phyloP scores from a whole-genome alignment of 64 coral and sea anemone genomes.

The Trachythela sp. region DNA sequence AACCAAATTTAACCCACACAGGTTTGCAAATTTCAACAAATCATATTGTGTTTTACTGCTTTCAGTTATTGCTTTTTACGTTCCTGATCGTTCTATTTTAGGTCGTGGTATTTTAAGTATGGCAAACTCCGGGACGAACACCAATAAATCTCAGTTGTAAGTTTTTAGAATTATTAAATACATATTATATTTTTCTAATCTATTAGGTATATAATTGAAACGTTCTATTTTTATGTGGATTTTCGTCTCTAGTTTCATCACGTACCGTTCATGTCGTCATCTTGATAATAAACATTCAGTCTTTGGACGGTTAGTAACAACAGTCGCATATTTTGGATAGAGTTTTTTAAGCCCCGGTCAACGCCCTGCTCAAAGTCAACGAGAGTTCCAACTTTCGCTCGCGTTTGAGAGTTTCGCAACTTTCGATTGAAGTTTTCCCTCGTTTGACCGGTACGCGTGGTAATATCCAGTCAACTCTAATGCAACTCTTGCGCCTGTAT shows the following conservation, averaged over 20 bases:
- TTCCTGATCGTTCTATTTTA: not conserved
- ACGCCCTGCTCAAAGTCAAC: too few relatives aligned
- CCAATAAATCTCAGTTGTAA: constrained; percentile 87
- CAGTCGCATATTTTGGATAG: not conserved
- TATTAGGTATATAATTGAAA: not conserved
- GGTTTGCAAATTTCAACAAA: not conserved
- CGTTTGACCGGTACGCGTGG: too few relatives aligned
- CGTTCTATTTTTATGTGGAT: not conserved
- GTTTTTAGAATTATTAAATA: not conserved
- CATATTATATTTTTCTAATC: not conserved
- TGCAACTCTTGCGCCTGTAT: too few relatives aligned
- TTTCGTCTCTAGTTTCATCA: constrained; percentile 66
- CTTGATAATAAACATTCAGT: constrained; percentile 71
- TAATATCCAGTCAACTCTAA: too few relatives aligned
- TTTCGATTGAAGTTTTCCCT: too few relatives aligned
- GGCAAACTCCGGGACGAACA: constrained; percentile 73
- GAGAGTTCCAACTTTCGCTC: too few relatives aligned
- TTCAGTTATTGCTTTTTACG: not conserved
- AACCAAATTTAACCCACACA: constrained; percentile 49
- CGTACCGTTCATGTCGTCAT: constrained; percentile 75
- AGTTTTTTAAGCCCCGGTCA: too few relatives aligned
- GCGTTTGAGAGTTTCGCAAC: too few relatives aligned
- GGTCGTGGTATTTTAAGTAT: constrained; percentile 75
- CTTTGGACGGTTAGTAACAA: constrained; percentile 60
- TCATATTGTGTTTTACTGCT: not conserved